Base-by-base conservation (phyloP, 2,113 vertebrate genomes). In the Gorsachius goisagi region DNA sequence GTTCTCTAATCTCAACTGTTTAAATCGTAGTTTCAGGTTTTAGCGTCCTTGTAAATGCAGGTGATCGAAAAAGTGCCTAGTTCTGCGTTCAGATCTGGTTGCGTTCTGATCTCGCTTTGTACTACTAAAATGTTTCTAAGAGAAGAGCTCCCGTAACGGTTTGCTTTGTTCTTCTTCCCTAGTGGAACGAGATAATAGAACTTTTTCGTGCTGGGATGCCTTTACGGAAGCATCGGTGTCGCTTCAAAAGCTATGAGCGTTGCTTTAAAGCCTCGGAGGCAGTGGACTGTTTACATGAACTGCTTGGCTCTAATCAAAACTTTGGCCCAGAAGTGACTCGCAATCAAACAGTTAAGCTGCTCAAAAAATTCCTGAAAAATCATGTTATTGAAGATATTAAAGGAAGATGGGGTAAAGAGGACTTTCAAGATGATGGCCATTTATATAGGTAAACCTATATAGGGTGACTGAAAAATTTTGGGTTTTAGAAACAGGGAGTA, bases 161-260 rank as follows among this genome's bases (percentile, higher is more conserved):
- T 47, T 69, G 24, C 82, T 84, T 95, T 85, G 56, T 41, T 78
- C 62, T 17, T 73, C 59, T 62, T 67, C 72, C 32, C 19, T 75
- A 99, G 99, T 99, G 99, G 99, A 99, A 99, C 45, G 98, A 99
- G 91, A 98, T 98, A 13, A 98, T 99, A 75, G 98, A 98, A 71
- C 97, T 98, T 26, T 99, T 99, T 71, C 98, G 99, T 6, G 93
- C 96, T 44, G 97, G 97, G 37, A 99, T 99, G 99, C 98, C 99
- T 3, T 93, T 98, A 20, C 94, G 97, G 71, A 98, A 97, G 74
- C 99, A 99, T 78, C 98, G 99, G 18, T 97, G 98, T 83, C 98
- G 98, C 64, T 99, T 99, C 93, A 98, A 98, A 90, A 99, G 97
- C 82, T 98, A 99, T 0, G 98, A 99, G 39, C 93, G 82, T 9